A percentile compares a stretch with the other conserved stretches of the same genome.
These are phyloP conservation scores for Actinernus sp. DNA, from an alignment of 92 coral and sea anemone genomes.

Conservation along the genomic window DNA sequence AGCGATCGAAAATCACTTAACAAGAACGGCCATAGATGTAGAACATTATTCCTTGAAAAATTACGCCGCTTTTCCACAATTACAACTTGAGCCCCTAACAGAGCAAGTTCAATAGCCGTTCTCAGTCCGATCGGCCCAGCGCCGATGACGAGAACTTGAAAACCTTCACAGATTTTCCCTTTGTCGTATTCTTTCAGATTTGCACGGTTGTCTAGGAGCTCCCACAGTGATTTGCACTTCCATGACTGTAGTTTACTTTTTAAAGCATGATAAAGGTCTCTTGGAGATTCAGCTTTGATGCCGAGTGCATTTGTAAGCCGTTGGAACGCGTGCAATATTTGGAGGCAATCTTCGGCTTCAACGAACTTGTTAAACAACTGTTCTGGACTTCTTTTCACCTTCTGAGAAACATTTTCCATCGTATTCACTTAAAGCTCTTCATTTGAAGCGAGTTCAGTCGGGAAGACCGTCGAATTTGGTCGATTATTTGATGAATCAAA, in stretches of 20 bases:
- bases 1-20: constrained; percentile 94
- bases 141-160: constrained; percentile 91
- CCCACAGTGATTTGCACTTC: constrained; percentile 96
- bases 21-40: constrained; percentile 95
- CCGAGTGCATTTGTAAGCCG: constrained; percentile 80
- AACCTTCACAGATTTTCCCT: constrained; percentile 88
- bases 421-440: background rate
- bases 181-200: constrained; percentile 91
- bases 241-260: constrained; percentile 91
- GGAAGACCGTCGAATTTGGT: no score
- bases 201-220: constrained; percentile 84
- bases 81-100: constrained; percentile 91
- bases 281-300: constrained; percentile 74
- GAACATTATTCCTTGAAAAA: constrained; percentile 90
- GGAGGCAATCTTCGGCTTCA: constrained; percentile 85
- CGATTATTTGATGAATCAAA: no score
- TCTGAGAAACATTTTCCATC: constrained; percentile 56
- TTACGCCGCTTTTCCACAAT: constrained; percentile 89
- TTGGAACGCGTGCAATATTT: constrained; percentile 80
- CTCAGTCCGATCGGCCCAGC: constrained; percentile 94
- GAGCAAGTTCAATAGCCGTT: constrained; percentile 94
- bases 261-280: constrained; percentile 78
- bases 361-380: constrained; percentile 81
- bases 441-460: constrained; percentile 4
- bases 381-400: constrained; percentile 52